Percentiles rank a stretch among this genome's conserved stretches.
These are phyloP conservation scores for Chironomus riparius DNA, from an alignment of 2,888 invertebrate genomes.

Conservation along the genomic window DNA sequence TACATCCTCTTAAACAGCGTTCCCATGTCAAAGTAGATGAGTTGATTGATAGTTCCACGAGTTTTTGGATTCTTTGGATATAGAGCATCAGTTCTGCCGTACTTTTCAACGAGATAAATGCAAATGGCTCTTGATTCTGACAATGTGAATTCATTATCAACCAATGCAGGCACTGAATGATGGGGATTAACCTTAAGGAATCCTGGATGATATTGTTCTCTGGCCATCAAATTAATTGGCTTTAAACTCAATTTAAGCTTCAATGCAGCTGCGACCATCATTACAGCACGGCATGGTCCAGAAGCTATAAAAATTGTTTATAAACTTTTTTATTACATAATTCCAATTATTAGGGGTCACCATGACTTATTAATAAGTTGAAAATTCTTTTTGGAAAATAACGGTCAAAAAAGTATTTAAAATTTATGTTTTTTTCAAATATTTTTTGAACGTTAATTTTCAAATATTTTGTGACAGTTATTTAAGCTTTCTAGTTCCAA, in stretches of 20 bases:
- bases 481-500: too few species aligned
- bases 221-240: slow-evolving; percentile 45
- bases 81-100: slow-evolving; percentile 49
- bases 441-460: too few species aligned
- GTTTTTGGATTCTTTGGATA: slow-evolving; percentile 61
- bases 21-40: slow-evolving; percentile 63
- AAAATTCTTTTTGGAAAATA: too few species aligned
- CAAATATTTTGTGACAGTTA: too few species aligned
- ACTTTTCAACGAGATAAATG: slow-evolving; percentile 18
- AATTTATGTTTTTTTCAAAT: too few species aligned
- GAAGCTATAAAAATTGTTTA: slow-evolving; percentile 36
- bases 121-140: slow-evolving; percentile 17
- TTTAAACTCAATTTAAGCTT: slow-evolving; percentile 52
- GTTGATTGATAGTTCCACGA: slow-evolving; percentile 60
- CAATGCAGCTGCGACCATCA: slow-evolving; percentile 49
- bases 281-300: slow-evolving; percentile 51
- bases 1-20: slow-evolving; percentile 55
- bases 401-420: too few species aligned
- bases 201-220: slow-evolving; percentile 53
- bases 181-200: slow-evolving; percentile 47
- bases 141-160: slow-evolving; percentile 12
- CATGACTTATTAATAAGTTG: too few species aligned
- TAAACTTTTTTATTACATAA: background rate
- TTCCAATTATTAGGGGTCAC: background rate
- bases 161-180: slow-evolving; percentile 14